Percentiles rank a stretch among this genome's conserved stretches.
Conservation (phyloP, 2,888 invertebrate genomes). For the Lordiphosa andalusiaca region DNA sequence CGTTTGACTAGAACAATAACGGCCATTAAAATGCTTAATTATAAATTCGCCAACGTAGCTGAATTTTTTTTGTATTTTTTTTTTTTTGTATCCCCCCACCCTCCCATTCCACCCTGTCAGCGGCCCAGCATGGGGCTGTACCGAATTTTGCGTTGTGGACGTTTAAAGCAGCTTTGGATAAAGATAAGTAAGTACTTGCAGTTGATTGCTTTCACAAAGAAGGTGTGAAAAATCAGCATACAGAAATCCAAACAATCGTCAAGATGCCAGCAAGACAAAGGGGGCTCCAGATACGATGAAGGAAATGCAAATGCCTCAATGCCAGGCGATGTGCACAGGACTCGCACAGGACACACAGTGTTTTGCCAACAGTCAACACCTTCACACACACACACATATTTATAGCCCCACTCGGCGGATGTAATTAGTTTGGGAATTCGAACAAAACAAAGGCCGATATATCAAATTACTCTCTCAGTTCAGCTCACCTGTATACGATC, state of each 20-base stretch:
- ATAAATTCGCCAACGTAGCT: slow-evolving; percentile 76
- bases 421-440: slow-evolving; percentile 74
- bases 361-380: slow-evolving; percentile 79
- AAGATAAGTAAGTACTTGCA: no score
- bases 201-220: slow-evolving; percentile 15
- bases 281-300: slow-evolving; percentile 6
- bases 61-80: slow-evolving; percentile 44
- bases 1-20: slow-evolving; percentile 68
- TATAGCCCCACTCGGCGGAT: slow-evolving; percentile 43
- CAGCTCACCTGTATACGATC: slow-evolving; percentile 94
- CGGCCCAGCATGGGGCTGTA: slow-evolving; percentile 28
- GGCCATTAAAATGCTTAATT: slow-evolving; percentile 79
- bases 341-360: slow-evolving; percentile 25
- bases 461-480: slow-evolving; percentile 6
- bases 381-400: slow-evolving; percentile 2
- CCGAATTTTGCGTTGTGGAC: slow-evolving; percentile 35
- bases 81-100: slow-evolving; percentile 35
- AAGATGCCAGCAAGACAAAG: slow-evolving; percentile 13
- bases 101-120: slow-evolving; percentile 1
- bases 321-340: neutral
- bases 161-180: neutral
- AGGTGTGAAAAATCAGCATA: slow-evolving; percentile 78
- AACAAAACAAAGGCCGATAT: slow-evolving; percentile 8
- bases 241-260: slow-evolving; percentile 70
- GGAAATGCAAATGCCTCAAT: slow-evolving; percentile 60